These are phyloP conservation scores for Sebastes iracundus DNA, from an alignment of 2,797 vertebrate genomes.

Conservation along the genomic window DNA sequence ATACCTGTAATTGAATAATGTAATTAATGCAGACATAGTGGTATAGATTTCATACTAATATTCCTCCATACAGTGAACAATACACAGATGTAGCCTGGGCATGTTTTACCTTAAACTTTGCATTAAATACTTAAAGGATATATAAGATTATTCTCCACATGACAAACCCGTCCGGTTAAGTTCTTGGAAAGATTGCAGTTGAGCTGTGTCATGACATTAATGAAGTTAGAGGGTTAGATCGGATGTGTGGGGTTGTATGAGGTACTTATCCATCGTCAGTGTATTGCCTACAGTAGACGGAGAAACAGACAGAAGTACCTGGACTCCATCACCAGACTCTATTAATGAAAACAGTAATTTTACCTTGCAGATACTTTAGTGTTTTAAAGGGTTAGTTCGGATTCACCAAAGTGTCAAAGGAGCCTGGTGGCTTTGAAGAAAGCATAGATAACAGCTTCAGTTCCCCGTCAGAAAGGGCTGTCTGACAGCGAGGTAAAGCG, in stretches of 20 bases:
- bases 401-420: too few relatives aligned
- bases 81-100: neutral
- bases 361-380: neutral
- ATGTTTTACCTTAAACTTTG: neutral
- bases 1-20: neutral
- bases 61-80: neutral
- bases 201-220: neutral
- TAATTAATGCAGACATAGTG: neutral
- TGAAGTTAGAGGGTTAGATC: neutral
- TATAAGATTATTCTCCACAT: neutral
- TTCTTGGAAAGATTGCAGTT: neutral
- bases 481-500: accelerated
- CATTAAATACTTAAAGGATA: neutral
- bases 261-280: too few relatives aligned
- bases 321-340: neutral
- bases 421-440: too few relatives aligned
- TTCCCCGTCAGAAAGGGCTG: too few relatives aligned
- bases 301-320: too few relatives aligned
- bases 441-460: too few relatives aligned
- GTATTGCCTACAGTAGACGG: too few relatives aligned
- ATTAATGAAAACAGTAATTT: neutral
- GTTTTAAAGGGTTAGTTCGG: too few relatives aligned
- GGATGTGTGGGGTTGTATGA: neutral
- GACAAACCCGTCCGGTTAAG: neutral
- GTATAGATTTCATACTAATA: neutral